Evolutionary conservation across 1,140 invertebrate species (phyloP).

Genomic region (Grapholita molesta): DNA sequence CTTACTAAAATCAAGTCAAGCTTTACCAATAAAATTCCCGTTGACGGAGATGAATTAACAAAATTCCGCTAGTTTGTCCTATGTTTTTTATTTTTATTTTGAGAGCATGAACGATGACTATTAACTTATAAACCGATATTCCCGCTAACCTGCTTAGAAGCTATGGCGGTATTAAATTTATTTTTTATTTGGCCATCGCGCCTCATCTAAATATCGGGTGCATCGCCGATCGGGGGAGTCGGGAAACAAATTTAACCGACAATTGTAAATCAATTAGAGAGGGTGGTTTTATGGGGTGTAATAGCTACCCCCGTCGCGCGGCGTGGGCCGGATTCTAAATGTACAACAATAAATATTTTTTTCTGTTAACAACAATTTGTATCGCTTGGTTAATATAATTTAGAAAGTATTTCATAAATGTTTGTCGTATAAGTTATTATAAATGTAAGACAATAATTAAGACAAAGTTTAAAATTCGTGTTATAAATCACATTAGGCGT

Average conservation of each 20-base stretch:
- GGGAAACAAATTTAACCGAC: constrained; percentile 76
- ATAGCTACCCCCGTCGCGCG: constrained; percentile 55
- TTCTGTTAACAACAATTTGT: neutral
- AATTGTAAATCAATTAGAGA: constrained; percentile 77
- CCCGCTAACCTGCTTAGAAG: neutral
- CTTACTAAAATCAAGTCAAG: too few species aligned
- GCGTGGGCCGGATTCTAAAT: constrained; percentile 47
- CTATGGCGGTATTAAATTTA: neutral
- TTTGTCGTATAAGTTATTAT: too few species aligned
- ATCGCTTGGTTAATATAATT: neutral
- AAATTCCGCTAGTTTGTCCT: too few species aligned
- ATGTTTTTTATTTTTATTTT: too few species aligned
- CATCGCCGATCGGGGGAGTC: constrained; percentile 64
- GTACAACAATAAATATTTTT: neutral
- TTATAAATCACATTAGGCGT: too few species aligned
- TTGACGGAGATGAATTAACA: too few species aligned
- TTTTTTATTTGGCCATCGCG: constrained; percentile 17
- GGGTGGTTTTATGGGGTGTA: constrained; percentile 65
- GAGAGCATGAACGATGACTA: too few species aligned
- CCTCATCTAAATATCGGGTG: constrained; percentile 27
- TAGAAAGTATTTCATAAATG: too few species aligned
- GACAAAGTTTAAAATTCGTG: too few species aligned
- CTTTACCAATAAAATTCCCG: too few species aligned
- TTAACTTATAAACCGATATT: neutral
- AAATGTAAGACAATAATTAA: too few species aligned